Conservation (phyloP, 53 echinoderm and acorn worm genomes). For the Echinarachnius parma region DNA sequence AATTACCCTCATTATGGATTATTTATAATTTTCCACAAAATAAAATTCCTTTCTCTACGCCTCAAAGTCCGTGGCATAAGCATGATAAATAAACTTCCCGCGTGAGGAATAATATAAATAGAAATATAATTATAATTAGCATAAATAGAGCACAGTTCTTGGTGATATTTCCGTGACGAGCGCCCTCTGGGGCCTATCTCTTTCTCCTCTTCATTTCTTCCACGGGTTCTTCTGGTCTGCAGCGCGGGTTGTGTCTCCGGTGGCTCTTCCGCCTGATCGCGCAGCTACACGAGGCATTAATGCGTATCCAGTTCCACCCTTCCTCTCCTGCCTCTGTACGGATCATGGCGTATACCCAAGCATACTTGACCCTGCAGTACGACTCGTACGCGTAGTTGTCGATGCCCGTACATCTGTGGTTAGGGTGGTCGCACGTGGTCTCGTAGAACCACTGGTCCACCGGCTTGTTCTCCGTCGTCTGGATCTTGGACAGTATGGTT, state of each 20-base stretch:
- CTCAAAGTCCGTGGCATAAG: no score
- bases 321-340: constrained; percentile 61
- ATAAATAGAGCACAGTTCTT: no score
- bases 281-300: constrained; percentile 85
- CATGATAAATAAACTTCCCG: no score
- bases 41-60: no score
- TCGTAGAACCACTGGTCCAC: constrained; percentile 91
- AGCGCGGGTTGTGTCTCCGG: not conserved
- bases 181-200: no score
- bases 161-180: no score
- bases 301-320: constrained; percentile 88
- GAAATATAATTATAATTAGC: no score
- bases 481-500: constrained; percentile 75
- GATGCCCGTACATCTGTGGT: constrained; percentile 66
- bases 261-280: constrained; percentile 49
- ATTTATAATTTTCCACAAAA: no score
- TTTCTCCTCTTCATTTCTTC: no score
- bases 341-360: constrained; percentile 88
- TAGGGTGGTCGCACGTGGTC: constrained; percentile 69
- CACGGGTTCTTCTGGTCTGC: no score
- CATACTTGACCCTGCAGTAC: constrained; percentile 67
- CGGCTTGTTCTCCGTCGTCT: constrained; percentile 52
- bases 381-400: constrained; percentile 69
- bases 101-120: no score
- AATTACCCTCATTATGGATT: no score